A percentile compares a stretch with the other conserved stretches of the same genome.
Evolutionary conservation across 2,113 vertebrate genomes (phyloP).

Genomic region (Hippocampus comes): DNA sequence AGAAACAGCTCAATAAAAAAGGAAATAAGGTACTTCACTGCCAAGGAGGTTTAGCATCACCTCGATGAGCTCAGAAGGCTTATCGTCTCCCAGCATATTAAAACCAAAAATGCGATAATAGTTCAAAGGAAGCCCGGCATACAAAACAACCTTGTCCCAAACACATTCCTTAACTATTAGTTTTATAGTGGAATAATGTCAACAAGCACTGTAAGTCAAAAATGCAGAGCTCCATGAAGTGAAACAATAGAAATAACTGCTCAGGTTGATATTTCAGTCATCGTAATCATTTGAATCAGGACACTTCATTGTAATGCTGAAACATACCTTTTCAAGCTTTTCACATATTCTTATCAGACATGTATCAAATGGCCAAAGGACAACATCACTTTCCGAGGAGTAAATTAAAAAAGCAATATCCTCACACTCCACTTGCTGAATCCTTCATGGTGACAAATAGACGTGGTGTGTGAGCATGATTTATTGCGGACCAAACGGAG

Average conservation of each 20-base stretch:
- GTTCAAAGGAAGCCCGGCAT: too few species aligned
- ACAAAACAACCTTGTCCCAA: too few species aligned
- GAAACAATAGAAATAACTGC: not conserved
- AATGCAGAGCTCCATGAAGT: not conserved
- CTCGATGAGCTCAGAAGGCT: too few species aligned
- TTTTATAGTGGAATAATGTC: too few species aligned
- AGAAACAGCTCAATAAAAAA: too few species aligned
- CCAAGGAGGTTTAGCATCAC: too few species aligned
- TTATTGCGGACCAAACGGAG: slow-evolving; percentile 41
- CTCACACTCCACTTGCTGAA: slow-evolving; percentile 53
- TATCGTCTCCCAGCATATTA: too few species aligned
- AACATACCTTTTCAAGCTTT: not conserved
- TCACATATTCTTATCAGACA: not conserved
- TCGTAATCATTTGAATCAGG: not conserved
- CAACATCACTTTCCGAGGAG: slow-evolving; percentile 35
- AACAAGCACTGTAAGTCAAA: too few species aligned
- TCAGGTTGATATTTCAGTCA: not conserved
- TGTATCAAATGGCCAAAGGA: not conserved
- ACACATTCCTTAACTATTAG: too few species aligned
- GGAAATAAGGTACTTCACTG: too few species aligned
- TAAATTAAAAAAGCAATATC: slow-evolving; percentile 56
- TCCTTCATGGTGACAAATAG: slow-evolving; percentile 56
- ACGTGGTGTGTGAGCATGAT: slow-evolving; percentile 50
- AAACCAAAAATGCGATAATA: too few species aligned
- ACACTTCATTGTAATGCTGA: not conserved